Base-by-base conservation (phyloP, 2,888 invertebrate genomes). In the Drosophila aldrichi region DNA sequence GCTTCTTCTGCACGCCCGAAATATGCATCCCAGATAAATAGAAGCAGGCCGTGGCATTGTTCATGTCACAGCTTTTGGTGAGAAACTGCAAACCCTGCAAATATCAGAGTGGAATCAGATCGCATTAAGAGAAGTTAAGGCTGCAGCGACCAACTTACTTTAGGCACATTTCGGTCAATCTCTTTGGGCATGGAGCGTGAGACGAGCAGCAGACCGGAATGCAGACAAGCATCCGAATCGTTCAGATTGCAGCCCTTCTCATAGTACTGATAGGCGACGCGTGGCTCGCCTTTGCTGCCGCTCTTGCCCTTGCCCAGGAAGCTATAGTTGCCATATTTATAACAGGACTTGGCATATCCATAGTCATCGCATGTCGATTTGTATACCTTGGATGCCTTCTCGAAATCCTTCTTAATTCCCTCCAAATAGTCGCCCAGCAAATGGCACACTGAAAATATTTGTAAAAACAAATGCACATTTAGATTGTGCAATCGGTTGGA, bases 341-440 rank as follows among this genome's bases (percentile, higher is more conserved):
- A 95, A 92, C 99, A 99, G 90, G 98, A 98, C 91, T 95, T 96
- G 7, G 95, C 96, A 91, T 95, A 97, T 72, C 96, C 95, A 86
- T 96, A 95, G 70, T 97, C 96, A 90, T 98, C 96, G 92, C 99
- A 99, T 92, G 98, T 99, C 48, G 94, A 95, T 93, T 96, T 96
- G 91, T 95, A 99, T 9, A 98, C 95, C 86, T 95, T 95, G 0
- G 94, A 95, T 0, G 98, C 98, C 91, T 96, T 96, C 52, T 95
- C 95, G 80, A 94, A 96, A 90, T 98, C 97, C 88, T 96, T 96
- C 83, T 96, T 96, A 29, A 98, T 95, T 0, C 96, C 95, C 92
- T 98, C 98, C 75, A 97, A 94, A 92, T 97, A 99, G 92, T 99
- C 98, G 1, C 96, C 99, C 46, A 99, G 94, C 56, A 98, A 94